Base-by-base conservation (phyloP, 2,888 invertebrate species). In the Synergus japonicus region DNA sequence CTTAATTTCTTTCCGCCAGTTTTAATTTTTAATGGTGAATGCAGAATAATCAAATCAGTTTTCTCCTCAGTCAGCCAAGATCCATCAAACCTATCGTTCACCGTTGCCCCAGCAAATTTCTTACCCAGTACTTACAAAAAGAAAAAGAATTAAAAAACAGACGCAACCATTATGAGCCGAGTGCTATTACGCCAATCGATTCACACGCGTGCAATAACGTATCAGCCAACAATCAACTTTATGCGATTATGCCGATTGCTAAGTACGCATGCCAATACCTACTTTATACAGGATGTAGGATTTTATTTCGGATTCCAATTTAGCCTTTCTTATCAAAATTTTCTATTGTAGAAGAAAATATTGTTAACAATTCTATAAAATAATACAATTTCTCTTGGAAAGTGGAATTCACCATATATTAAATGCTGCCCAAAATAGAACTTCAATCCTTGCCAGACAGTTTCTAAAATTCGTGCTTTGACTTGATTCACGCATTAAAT, bases 181-280 rank as follows among this genome's bases (percentile, higher is more conserved):
- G n/a, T 18, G 3, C 29, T 29, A 29, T 29, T 29, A 29, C 3
- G 3, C 29, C 29, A 29, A 29, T 29, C 29, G 66, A n/a, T 66
- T 66, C 66, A 66, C 66, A 66, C 66, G 49, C 49, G 15, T 54
- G 69, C 37, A 69, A 69, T 49, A 54, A 49, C 29, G 29, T 69
- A 54, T 69, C 69, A 49, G 69, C 46, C 13, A 54, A 49, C 49
- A 49, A 69, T 69, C 69, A 69, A 69, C 9, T 46, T 49, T 67
- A 15, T 46, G 43, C 18, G 66, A 66, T 66, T 66, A 66, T 66
- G n/a, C 66, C 66, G 43, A 54, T 69, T 69, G 15, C 49, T 29
- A 49, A 54, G 37, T 29, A 69, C 49, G 69, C 69, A 69, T 54
- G 49, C 22, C 22, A 18, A 58, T 60, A 4, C 60, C 22, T 69